Evolutionary conservation across 2,113 vertebrate species (phyloP), one percentile per base, ranked within the genome.

Genomic region (Lepus europaeus): DNA sequence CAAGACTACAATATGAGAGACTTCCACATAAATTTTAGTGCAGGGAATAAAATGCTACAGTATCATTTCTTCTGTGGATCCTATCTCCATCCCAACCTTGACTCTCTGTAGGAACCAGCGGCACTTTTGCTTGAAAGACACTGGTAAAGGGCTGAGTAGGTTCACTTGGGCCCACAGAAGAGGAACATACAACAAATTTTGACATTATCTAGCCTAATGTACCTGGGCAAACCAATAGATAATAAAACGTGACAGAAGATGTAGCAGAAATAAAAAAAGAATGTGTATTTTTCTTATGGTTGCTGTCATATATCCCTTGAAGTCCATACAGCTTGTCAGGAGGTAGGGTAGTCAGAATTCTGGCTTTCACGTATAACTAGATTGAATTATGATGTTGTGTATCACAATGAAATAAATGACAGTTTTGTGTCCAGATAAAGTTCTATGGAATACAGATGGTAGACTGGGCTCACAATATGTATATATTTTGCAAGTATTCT

Each of bases 361-460:
- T 63, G 19, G 0, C 39, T 84, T 82, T 76, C 51, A 53, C 13
- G 92, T 53, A 66, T 29, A 95, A 93, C 53, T 16, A 84, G 27
- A 39, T 0, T 93, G 85, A 95, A 19, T 83, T 66, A 84, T 45
- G 63, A 91, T 39, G 33, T 17, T 78, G 4, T 12, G 9, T 80
- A 25, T 83, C 39, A n/a, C 11, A 69, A 39, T 1, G 87, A 95
- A 81, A 74, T 22, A 90, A 93, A 83, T 76, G 70, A 69, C 9
- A 69, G 19, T 63, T 93, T 3, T 91, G 31, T 59, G 22, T 36
- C 66, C 31, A 23, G 1, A 70, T 3, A 27, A 39, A 4, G 0
- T 51, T 16, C 9, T 85, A 4, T 19, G 9, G 1, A 8, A 59
- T 64, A 6, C 22, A 83, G 61, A 11, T 5, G 1, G 16, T 68